Conservation (phyloP, 2,113 vertebrate species). For the Petroica traversi region DNA sequence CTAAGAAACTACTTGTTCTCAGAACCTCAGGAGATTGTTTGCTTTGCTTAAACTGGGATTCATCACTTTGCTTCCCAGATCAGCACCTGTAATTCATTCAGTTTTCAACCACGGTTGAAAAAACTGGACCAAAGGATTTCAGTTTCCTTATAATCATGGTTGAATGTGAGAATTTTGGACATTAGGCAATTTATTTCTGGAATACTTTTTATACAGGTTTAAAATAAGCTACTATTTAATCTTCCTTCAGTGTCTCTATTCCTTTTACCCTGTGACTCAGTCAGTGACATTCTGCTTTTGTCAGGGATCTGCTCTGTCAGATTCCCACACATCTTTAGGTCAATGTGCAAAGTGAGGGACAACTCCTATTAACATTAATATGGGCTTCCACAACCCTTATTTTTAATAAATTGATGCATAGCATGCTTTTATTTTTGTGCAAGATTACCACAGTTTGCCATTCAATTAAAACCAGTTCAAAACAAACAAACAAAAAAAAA, state of each 20-base stretch:
- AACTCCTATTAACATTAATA: not conserved
- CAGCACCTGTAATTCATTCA: not conserved
- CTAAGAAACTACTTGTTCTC: not conserved
- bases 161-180: not conserved
- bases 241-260: not conserved
- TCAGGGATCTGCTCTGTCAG: not conserved
- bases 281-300: not conserved
- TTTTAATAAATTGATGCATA: not conserved
- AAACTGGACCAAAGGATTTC: not conserved
- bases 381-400: not conserved
- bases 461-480: not conserved
- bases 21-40: not conserved
- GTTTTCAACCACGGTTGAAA: not conserved
- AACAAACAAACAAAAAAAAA: not conserved
- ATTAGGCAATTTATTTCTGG: not conserved
- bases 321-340: not conserved
- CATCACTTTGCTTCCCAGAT: not conserved
- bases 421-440: not conserved
- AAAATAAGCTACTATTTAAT: conserved; percentile 5
- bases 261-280: not conserved
- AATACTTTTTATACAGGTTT: not conserved
- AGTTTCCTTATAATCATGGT: not conserved
- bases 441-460: not conserved
- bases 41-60: not conserved
- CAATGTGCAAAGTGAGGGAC: not conserved